Percentiles rank a stretch among this genome's conserved stretches.
These are phyloP conservation scores for Episyrphus balteatus DNA, from an alignment of 1,140 invertebrate genomes.

Conservation along the genomic window DNA sequence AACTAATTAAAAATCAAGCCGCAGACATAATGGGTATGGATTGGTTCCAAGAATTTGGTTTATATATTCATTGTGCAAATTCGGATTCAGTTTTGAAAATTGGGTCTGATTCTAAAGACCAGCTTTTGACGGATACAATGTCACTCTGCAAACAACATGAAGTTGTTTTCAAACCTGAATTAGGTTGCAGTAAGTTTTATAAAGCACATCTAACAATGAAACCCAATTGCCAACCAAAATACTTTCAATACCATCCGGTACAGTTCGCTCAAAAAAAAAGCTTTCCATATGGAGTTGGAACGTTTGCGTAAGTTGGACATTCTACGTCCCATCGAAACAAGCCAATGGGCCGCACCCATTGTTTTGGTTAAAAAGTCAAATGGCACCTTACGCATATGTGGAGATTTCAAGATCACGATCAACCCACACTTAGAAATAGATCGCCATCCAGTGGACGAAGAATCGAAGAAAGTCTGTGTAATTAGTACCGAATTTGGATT, in stretches of 20 bases:
- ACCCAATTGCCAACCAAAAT: not conserved
- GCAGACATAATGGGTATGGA: not conserved
- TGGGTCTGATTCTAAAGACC: not conserved
- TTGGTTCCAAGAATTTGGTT: not conserved
- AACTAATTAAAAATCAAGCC: not conserved
- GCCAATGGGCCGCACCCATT: not conserved
- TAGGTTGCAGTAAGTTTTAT: not conserved
- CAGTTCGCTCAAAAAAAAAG: not conserved
- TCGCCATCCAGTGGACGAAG: not conserved
- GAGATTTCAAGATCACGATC: not conserved
- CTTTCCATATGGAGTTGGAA: not conserved
- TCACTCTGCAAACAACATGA: too few species aligned
- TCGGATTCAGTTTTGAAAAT: not conserved
- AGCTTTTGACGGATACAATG: not conserved
- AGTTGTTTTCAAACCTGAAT: not conserved
- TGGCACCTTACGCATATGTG: not conserved
- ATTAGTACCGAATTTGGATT: too few species aligned
- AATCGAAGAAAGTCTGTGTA: not conserved
- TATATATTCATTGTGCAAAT: too few species aligned
- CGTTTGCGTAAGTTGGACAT: not conserved
- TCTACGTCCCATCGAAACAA: not conserved
- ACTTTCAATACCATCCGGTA: not conserved
- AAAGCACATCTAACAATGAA: not conserved
- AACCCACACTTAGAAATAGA: not conserved
- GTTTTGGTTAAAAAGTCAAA: not conserved